Percentiles rank a stretch among this genome's conserved stretches.
phyloP scores from a whole-genome alignment of 2,113 vertebrate species.

The Australoheros scitulus region DNA sequence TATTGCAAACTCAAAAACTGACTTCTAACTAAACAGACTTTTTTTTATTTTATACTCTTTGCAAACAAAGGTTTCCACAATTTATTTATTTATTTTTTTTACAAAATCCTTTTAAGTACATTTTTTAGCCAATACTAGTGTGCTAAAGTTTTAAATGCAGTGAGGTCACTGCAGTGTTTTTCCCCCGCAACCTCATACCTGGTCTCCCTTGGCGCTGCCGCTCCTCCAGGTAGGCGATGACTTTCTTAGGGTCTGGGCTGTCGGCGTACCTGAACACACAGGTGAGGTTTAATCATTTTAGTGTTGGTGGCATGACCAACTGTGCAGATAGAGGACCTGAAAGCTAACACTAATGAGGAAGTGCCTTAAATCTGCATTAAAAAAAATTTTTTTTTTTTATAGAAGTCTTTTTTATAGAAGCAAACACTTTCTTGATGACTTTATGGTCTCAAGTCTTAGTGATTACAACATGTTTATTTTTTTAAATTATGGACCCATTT shows the following conservation, averaged over 20 bases:
- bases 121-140: background rate
- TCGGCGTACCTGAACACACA: slow-evolving; percentile 67
- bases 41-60: too few species aligned
- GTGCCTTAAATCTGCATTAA: background rate
- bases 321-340: background rate
- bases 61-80: background rate
- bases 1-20: too few species aligned
- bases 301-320: background rate
- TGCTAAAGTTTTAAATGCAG: background rate
- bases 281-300: background rate
- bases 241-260: slow-evolving; percentile 69
- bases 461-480: background rate
- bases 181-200: slow-evolving; percentile 41
- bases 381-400: background rate
- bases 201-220: slow-evolving; percentile 66
- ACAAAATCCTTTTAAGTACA: background rate
- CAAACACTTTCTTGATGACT: too few species aligned
- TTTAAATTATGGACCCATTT: too few species aligned
- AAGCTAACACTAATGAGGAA: background rate
- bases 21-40: too few species aligned
- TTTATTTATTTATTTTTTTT: too few species aligned
- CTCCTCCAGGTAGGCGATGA: slow-evolving; percentile 75
- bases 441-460: too few species aligned
- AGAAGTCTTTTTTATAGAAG: too few species aligned
- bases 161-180: background rate